A percentile compares a stretch with the other conserved stretches of the same genome.
These are phyloP conservation scores for Scomber scombrus DNA, from an alignment of 2,113 vertebrate genomes.

Conservation along the genomic window DNA sequence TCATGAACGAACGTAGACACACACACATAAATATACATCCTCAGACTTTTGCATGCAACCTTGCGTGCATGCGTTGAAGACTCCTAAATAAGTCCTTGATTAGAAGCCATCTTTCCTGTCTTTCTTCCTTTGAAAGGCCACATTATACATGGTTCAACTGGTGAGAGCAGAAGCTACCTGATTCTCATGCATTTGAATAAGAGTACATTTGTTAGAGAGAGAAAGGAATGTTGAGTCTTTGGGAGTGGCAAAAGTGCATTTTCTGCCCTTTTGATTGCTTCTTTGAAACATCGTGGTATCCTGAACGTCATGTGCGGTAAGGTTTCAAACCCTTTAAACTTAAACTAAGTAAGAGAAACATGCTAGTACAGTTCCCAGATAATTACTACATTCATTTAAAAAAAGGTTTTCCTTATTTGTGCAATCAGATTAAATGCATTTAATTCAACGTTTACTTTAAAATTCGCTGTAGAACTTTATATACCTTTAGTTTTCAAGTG, in stretches of 20 bases:
- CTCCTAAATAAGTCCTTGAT: slow-evolving; percentile 36
- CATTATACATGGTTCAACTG: slow-evolving; percentile 38
- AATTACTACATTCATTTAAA: background rate
- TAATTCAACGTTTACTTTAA: background rate
- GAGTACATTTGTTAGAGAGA: background rate
- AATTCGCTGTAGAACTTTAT: background rate
- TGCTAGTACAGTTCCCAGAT: too few species aligned
- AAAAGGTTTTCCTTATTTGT: too few species aligned
- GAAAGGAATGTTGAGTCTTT: slow-evolving; percentile 11
- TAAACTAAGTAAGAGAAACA: background rate
- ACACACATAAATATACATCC: slow-evolving; percentile 6
- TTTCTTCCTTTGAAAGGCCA: slow-evolving; percentile 43
- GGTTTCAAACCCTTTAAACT: background rate
- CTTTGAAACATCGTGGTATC: slow-evolving; percentile 1
- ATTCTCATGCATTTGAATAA: slow-evolving; percentile 33
- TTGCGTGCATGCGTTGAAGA: background rate
- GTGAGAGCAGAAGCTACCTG: slow-evolving; percentile 40
- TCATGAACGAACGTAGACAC: slow-evolving; percentile 29
- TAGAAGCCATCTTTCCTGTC: slow-evolving; percentile 27
- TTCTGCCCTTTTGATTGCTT: slow-evolving; percentile 26
- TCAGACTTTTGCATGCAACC: slow-evolving; percentile 26
- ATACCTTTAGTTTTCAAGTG: background rate
- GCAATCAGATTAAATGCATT: background rate
- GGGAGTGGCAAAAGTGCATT: slow-evolving; percentile 10
- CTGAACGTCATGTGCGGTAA: slow-evolving; percentile 12